Evolutionary conservation across 35 echinoderm and acorn worm genomes (phyloP), one percentile per base, ranked within the genome.

Genomic region (Stichopus chloronotus): DNA sequence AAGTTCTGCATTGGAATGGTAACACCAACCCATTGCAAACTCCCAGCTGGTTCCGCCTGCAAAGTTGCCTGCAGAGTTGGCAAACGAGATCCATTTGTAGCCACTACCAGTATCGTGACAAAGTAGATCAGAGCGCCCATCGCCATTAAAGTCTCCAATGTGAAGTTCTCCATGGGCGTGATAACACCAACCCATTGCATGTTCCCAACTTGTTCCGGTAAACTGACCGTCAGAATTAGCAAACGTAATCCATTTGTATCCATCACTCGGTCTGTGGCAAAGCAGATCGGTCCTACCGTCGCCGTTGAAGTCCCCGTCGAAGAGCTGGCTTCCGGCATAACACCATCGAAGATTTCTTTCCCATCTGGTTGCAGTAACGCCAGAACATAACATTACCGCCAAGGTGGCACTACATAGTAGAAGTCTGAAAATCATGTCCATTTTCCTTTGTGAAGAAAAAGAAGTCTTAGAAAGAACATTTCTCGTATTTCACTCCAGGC

Each of bases 281-380:
- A 90, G 72, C 1, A 90, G 60, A 54, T 90, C 88, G 4, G 55
- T 83, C 8, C 43, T 63, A 76, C 92, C 68, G 55, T 93, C 92
- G 17, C 92, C 92, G 83, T 93, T 93, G 65, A 93, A 93, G 72
- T 87, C 92, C 12, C 92, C 92, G 20, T 72, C 11, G 6, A 87
- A 87, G 0, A 93, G 79, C 58, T 87, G 6, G 87, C 21, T 14
- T 72, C 81, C 72, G 2, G 17, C 56, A 11, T 22, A 0, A n/a
- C 85, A 88, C 85, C 85, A 88, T 10, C 9, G 11, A 17, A 88
- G 57, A 4, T 68, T 56, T 4, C 55, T 12, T 59, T 88, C 85
- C 85, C 85, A 88, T 14, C 85, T 72, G 11, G 12, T 72, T 13
- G 68, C 68, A 72, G 21, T 72, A 72, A 72, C 16, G 17, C 3